These are phyloP conservation scores for Nowickia ferox DNA, from an alignment of 2,888 invertebrate genomes.

Conservation along the genomic window DNA sequence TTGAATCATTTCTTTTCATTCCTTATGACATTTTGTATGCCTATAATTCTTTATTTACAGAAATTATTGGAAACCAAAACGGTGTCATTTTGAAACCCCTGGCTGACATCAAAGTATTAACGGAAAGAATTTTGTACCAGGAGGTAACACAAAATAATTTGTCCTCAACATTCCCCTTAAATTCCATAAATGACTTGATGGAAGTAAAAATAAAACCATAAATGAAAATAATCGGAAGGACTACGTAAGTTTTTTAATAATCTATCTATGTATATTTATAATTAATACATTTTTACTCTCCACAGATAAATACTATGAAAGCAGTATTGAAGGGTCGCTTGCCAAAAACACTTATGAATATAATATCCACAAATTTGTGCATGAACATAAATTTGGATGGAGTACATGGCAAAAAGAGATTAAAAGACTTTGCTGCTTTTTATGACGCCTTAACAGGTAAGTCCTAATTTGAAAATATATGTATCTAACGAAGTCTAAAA, in stretches of 20 bases:
- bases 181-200: conserved; percentile 28
- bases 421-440: conserved; percentile 42
- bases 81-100: conserved; percentile 24
- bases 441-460: conserved; percentile 36
- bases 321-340: conserved; percentile 39
- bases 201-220: conserved; percentile 49
- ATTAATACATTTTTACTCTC: conserved; percentile 24
- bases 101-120: conserved; percentile 40
- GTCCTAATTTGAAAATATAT: conserved; percentile 13
- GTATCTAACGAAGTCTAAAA: conserved; percentile 12
- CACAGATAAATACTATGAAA: conserved; percentile 39
- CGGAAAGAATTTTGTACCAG: conserved; percentile 51
- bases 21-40: too few relatives aligned
- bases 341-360: conserved; percentile 47
- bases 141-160: conserved; percentile 43
- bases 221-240: conserved; percentile 13
- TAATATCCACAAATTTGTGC: conserved; percentile 35
- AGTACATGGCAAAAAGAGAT: conserved; percentile 46
- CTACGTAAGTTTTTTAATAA: conserved; percentile 9
- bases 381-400: conserved; percentile 57
- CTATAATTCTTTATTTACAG: background rate
- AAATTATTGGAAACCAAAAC: conserved; percentile 29
- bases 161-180: conserved; percentile 29
- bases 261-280: conserved; percentile 1
- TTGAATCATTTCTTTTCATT: too few relatives aligned